Evolutionary conservation across 2,888 invertebrate species (phyloP).

Genomic region (Oscheius sp.): DNA sequence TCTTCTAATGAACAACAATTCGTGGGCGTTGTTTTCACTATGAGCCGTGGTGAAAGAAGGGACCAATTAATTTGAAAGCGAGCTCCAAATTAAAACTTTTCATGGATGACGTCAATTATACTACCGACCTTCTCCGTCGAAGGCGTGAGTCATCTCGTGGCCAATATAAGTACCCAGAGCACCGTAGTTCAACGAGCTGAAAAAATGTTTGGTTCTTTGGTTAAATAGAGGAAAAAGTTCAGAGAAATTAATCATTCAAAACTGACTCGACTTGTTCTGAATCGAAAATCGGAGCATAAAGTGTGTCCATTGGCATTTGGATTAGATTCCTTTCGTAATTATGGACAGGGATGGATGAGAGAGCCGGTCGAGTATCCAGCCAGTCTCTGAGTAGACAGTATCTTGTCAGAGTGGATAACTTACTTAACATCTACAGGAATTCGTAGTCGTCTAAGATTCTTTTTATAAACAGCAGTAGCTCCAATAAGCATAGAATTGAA

Average conservation of each 20-base stretch:
- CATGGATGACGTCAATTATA: slow-evolving; percentile 1
- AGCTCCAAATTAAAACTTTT: background rate
- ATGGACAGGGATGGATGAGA: slow-evolving; percentile 40
- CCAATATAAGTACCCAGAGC: slow-evolving; percentile 42
- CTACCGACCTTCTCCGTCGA: slow-evolving; percentile 43
- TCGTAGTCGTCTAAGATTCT: slow-evolving; percentile 35
- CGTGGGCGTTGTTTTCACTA: slow-evolving; percentile 22
- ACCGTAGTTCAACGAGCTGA: slow-evolving; percentile 49
- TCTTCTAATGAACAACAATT: slow-evolving; percentile 26
- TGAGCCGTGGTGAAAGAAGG: background rate
- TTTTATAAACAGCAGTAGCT: slow-evolving; percentile 37
- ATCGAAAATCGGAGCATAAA: slow-evolving; percentile 41
- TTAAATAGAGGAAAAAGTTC: background rate
- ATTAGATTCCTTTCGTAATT: slow-evolving; percentile 49
- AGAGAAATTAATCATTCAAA: too few species aligned
- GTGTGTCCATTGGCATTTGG: slow-evolving; percentile 43
- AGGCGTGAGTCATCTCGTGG: slow-evolving; percentile 50
- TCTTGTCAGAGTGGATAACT: background rate
- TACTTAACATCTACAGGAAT: slow-evolving; percentile 35
- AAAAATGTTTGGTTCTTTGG: slow-evolving; percentile 13
- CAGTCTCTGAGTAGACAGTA: slow-evolving; percentile 32
- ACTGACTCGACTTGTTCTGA: slow-evolving; percentile 39
- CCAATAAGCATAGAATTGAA: slow-evolving; percentile 50
- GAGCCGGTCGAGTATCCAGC: slow-evolving; percentile 45
- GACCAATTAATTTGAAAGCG: slow-evolving; percentile 12